phyloP scores from a whole-genome alignment of 2,888 invertebrate species.

The Nezara viridula region DNA sequence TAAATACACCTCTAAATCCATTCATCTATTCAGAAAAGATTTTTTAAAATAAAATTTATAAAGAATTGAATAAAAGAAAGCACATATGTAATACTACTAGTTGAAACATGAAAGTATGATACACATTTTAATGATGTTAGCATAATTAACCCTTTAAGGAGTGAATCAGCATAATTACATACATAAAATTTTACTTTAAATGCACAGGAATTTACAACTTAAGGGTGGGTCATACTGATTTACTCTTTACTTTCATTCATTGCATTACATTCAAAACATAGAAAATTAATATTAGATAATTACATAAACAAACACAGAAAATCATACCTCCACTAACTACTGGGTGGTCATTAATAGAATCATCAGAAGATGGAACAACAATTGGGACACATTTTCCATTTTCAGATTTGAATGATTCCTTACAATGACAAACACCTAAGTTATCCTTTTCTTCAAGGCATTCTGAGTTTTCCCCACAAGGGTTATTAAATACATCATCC shows the following conservation, averaged over 20 bases:
- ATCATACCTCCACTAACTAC: constrained; percentile 30
- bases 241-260: too few relatives aligned
- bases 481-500: constrained; percentile 37
- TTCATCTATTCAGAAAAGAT: too few relatives aligned
- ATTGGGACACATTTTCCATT: constrained; percentile 45
- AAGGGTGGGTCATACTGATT: not conserved
- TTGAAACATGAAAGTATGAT: not conserved
- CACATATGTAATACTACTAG: not conserved
- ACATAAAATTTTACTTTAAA: not conserved
- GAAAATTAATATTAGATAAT: not conserved
- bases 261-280: too few relatives aligned
- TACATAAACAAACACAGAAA: not conserved
- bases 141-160: constrained; percentile 1
- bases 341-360: not conserved
- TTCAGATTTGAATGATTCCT: constrained; percentile 6
- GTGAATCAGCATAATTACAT: not conserved
- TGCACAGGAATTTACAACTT: not conserved
- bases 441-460: constrained; percentile 39
- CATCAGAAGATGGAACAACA: not conserved
- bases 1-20: too few relatives aligned
- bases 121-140: not conserved
- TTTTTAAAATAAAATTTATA: too few relatives aligned
- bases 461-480: constrained; percentile 47
- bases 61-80: too few relatives aligned
- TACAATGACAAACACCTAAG: constrained; percentile 50